Percentiles rank a stretch among this genome's conserved stretches.
phyloP scores from a whole-genome alignment of 1,140 invertebrate species.

The Tetramorium simillimum region DNA sequence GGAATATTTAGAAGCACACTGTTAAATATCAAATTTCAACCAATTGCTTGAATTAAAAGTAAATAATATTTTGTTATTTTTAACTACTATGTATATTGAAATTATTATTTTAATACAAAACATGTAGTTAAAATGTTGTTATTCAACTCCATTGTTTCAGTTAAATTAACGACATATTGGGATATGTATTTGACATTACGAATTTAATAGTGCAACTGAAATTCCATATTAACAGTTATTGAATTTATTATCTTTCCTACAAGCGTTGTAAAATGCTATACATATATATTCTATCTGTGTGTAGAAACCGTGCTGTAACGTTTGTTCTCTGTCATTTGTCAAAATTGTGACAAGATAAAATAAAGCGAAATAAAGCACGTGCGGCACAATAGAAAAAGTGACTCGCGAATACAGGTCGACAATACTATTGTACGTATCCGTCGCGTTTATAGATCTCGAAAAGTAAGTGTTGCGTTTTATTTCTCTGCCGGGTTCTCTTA shows the following conservation, averaged over 20 bases:
- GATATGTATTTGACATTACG: too few relatives aligned
- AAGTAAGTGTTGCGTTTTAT: slow-evolving; percentile 1
- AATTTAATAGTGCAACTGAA: neutral
- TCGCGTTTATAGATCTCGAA: neutral
- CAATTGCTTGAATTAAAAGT: too few relatives aligned
- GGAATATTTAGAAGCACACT: neutral
- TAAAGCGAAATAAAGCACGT: neutral
- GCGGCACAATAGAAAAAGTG: neutral
- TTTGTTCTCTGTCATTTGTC: slow-evolving; percentile 23
- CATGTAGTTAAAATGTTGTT: too few relatives aligned
- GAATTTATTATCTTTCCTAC: slow-evolving; percentile 2
- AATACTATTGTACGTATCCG: neutral
- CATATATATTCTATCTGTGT: neutral
- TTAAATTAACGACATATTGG: too few relatives aligned
- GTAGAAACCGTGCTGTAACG: neutral
- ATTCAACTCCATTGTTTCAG: too few relatives aligned
- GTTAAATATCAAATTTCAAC: too few relatives aligned
- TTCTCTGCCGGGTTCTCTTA: neutral
- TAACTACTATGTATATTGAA: too few relatives aligned
- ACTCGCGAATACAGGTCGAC: neutral
- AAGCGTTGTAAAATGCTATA: neutral
- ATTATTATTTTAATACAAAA: too few relatives aligned
- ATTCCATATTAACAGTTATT: neutral
- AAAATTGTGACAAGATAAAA: slow-evolving; percentile 30
- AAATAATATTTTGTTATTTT: too few relatives aligned